Evolutionary conservation across 2,888 invertebrate species (phyloP), one percentile per base, ranked within the genome.

Genomic region (Sthenelais limicola): DNA sequence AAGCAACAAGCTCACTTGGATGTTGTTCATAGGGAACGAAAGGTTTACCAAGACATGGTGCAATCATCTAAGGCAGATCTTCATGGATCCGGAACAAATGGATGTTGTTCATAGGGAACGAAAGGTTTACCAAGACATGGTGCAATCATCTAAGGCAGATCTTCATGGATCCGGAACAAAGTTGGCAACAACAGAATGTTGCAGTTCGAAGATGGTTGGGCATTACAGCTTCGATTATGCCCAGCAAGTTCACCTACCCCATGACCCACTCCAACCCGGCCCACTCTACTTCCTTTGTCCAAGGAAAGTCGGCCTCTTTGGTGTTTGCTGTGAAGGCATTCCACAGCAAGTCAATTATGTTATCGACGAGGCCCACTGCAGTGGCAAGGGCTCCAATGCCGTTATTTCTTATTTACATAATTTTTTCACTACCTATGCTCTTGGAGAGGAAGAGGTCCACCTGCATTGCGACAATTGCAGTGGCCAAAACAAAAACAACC

Each of bases 401-500:
- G 54, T 54, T 3, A 24, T 54, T 12, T 54, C 54, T 18, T 54
- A 54, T 26, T 26, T 54, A 3, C 26, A 54, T 28, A 21, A 54
- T 28, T 54, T 54, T 26, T 54, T 54, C 30, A 3, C 3, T 54
- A 3, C 3, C 54, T 54, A 26, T 28, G 24, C 54, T 26, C 30
- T 54, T 2, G 54, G 54, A 5, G 54, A 54, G 28, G 30, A 54
- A 54, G 54, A 54, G 28, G 26, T 54, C 26, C 18, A 54, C 30
- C 12, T 54, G 30, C 54, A 54, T 54, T 54, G 54, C 28, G 54
- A 54, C 30, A 54, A 54, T 28, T 54, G 54, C 30, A 28, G 26
- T 28, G 54, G 54, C 24, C 54, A 54, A 26, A 54, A 54, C 12
- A 28, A 54, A 12, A 54, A 54, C 30, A 24, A 28, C 26, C 30